Conservation (phyloP, 2,888 invertebrate genomes). For the Phorcus lineatus region DNA sequence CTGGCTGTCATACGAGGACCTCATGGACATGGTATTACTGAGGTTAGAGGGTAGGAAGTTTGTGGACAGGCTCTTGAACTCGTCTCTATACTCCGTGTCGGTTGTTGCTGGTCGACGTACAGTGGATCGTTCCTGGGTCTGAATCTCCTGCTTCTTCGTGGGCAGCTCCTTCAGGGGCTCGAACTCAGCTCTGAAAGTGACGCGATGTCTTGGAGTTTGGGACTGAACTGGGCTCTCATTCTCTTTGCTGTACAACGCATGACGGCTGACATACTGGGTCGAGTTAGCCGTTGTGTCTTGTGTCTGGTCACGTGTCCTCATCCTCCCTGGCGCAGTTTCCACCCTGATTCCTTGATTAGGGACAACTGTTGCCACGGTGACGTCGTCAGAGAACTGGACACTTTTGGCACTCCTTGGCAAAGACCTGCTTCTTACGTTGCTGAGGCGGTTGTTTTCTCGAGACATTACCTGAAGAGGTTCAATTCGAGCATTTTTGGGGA, state of each 20-base stretch:
- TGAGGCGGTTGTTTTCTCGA: slow-evolving; percentile 64
- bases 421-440: slow-evolving; percentile 41
- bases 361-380: slow-evolving; percentile 61
- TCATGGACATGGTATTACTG: slow-evolving; percentile 44
- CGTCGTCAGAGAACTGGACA: slow-evolving; percentile 63
- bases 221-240: slow-evolving; percentile 36
- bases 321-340: slow-evolving; percentile 51
- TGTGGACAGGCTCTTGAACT: slow-evolving; percentile 59
- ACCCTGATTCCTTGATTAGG: slow-evolving; percentile 52
- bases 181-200: slow-evolving; percentile 11
- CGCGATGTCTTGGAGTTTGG: not conserved
- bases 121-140: not conserved
- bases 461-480: slow-evolving; percentile 71
- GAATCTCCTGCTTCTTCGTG: not conserved
- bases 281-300: slow-evolving; percentile 39
- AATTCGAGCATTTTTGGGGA: slow-evolving; percentile 57
- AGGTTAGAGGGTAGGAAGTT: slow-evolving; percentile 61
- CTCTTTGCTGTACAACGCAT: slow-evolving; percentile 53
- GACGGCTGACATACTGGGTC: slow-evolving; percentile 60
- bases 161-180: slow-evolving; percentile 15
- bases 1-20: slow-evolving; percentile 59
- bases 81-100: slow-evolving; percentile 57
- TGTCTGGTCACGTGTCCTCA: not conserved
- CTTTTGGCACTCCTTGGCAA: slow-evolving; percentile 44
- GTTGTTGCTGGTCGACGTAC: slow-evolving; percentile 43